phyloP scores from a whole-genome alignment of 1,140 invertebrate genomes.

The Zelostemma sp. region DNA sequence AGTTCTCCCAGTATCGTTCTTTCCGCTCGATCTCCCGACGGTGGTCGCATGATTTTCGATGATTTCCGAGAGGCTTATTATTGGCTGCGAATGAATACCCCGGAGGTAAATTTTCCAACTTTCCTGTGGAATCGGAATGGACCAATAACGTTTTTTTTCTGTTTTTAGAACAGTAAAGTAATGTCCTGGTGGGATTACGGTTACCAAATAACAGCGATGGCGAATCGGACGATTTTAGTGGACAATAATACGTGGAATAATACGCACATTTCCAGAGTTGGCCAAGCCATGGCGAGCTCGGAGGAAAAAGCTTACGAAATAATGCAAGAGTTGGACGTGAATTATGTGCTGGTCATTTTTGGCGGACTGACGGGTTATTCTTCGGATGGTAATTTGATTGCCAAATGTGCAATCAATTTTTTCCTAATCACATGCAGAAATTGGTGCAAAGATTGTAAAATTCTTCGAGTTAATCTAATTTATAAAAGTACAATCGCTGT shows the following conservation, averaged over 20 bases:
- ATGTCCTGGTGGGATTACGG: conserved; percentile 99
- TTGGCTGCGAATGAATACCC: conserved; percentile 97
- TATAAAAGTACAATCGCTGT: no score
- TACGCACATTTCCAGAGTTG: conserved; percentile 96
- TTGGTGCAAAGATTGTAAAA: no score
- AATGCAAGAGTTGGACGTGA: conserved; percentile 96
- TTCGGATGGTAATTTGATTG: conserved; percentile 84
- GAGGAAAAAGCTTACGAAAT: conserved; percentile 98
- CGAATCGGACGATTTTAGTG: conserved; percentile 97
- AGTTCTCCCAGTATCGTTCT: conserved; percentile 97
- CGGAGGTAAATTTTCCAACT: conserved; percentile 74
- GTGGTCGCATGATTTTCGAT: conserved; percentile 96
- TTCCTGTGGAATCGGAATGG: conserved; percentile 3
- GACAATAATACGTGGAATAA: conserved; percentile 99
- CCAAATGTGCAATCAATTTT: conserved; percentile 69
- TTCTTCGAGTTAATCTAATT: no score
- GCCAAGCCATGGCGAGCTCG: conserved; percentile 96
- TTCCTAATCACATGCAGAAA: background rate
- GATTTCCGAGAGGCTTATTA: conserved; percentile 99
- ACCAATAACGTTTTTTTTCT: conserved; percentile 10
- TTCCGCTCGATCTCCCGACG: conserved; percentile 94
- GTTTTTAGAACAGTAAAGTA: conserved; percentile 86
- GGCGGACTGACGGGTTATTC: conserved; percentile 98
- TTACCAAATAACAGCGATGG: conserved; percentile 99
- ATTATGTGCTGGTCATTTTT: conserved; percentile 98